Evolutionary conservation across 2,888 invertebrate species (phyloP), one percentile per base, ranked within the genome.

Genomic region (Hyposoter dolosus): DNA sequence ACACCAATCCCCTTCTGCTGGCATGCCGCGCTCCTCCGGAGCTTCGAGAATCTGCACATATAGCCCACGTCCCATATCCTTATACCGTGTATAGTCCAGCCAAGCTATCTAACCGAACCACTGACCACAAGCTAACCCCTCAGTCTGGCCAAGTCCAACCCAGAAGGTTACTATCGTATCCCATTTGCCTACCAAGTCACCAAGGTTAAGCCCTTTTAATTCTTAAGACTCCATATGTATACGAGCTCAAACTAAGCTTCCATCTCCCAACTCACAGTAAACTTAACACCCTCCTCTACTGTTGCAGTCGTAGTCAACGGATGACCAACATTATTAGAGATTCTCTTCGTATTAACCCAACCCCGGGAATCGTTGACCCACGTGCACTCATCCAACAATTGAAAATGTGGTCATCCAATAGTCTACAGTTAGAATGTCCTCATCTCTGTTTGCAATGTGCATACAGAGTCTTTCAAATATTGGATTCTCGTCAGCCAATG

Each of bases 261-360:
- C 60, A 43, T 79, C 68, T 47, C 66, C 68, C 10, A 50, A 69
- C 69, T 80, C 65, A 69, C 63, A 23, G n/a, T 28, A 63, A 45
- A 56, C 40, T 19, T 66, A 60, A 60, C 60, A 60, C 60, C 28
- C 60, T 28, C 5, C 60, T 15, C 28, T 28, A 28, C 60, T 15
- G 15, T 60, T 60, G 5, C 60, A 80, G 47, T 47, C 43, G 23
- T 32, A 3, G 43, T 45, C n/a, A 35, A 66, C 45, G 82, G 74
- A 23, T 35, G 43, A 79, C 19, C 69, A 45, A 75, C 43, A 60
- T 71, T 79, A 69, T 75, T 79, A 75, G 75, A 35, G 63, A 82
- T 85, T 85, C 82, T 68, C 75, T 32, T 75, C 68, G 68, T 23
- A 85, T 82, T 74, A 78, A 32, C 12, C 23, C 66, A n/a, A 3